Conservation (phyloP, 2,888 invertebrate species). For the Apotomis capreana region DNA sequence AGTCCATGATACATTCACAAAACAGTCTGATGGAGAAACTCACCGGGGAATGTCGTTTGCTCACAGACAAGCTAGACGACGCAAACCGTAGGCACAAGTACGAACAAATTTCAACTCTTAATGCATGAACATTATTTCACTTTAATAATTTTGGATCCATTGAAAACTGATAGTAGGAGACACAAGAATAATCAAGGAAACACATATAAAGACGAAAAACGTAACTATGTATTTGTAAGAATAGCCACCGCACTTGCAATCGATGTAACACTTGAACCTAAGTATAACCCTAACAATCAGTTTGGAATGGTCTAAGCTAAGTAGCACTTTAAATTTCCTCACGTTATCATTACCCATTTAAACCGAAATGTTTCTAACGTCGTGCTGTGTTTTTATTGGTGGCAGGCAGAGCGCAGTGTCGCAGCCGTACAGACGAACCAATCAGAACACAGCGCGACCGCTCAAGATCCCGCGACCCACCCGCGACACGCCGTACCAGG, state of each 20-base stretch:
- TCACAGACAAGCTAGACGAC: slow-evolving; percentile 95
- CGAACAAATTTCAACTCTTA: slow-evolving; percentile 74
- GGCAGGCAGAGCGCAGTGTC: slow-evolving; percentile 83
- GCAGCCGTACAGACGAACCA: slow-evolving; percentile 81
- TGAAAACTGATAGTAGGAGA: slow-evolving; percentile 20
- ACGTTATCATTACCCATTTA: slow-evolving; percentile 75
- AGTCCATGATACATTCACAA: slow-evolving; percentile 95
- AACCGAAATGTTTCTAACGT: slow-evolving; percentile 68
- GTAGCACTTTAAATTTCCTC: slow-evolving; percentile 19
- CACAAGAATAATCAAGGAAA: too few relatives aligned
- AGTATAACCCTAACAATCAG: slow-evolving; percentile 5
- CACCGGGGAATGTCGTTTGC: slow-evolving; percentile 93
- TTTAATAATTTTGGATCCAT: slow-evolving; percentile 35
- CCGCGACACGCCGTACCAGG: slow-evolving; percentile 70
- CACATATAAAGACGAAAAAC: neutral
- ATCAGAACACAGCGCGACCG: slow-evolving; percentile 83
- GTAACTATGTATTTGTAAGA: neutral
- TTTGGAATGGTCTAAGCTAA: slow-evolving; percentile 43
- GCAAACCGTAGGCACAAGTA: slow-evolving; percentile 95
- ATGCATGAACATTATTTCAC: slow-evolving; percentile 63
- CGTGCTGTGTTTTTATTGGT: slow-evolving; percentile 84
- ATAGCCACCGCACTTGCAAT: neutral
- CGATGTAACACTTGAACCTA: neutral
- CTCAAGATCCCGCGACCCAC: slow-evolving; percentile 72
- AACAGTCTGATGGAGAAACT: slow-evolving; percentile 96